Evolutionary conservation across 2,797 vertebrate species (phyloP), one percentile per base, ranked within the genome.

Genomic region (Avahi laniger): DNA sequence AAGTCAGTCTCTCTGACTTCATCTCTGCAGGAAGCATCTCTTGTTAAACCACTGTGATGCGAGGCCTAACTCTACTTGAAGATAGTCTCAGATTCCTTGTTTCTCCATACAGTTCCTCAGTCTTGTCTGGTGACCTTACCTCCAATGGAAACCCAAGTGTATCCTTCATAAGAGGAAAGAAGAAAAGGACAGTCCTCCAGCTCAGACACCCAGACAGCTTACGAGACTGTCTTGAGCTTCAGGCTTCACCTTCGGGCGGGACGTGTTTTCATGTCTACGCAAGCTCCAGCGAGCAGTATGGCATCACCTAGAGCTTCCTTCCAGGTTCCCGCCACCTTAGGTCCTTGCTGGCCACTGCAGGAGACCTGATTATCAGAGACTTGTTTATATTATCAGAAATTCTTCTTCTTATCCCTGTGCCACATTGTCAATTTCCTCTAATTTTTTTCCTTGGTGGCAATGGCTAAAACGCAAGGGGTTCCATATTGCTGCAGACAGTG

Each of bases 191-290:
- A 57, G 6, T 59, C 48, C 35, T 90, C 35, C 46, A 59, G 43
- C 61, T 9, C n/a, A 35, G 41, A 41, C 5, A 67, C 67, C 20
- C 24, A 13, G 38, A 69, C 20, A 67, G 11, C 7, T 70, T 22
- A 12, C 0, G 10, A 30, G 79, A 41, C 73, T 54, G 0, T 24
- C 28, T 82, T 0, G 11, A 50, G 10, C 46, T 8, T 22, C 22
- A 46, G 30, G 46, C 43, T 72, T 30, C 70, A 41, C 22, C 26
- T 81, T 43, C 38, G 69, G 57, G 33, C 26, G 20, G n/a, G 26
- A 69, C n/a, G 15, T 61, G n/a, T 57, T 28, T 30, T 90, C 57
- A 70, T 83, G 30, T 20, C 41, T 15, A 54, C 69, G 11, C 17
- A 26, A 30, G 59, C 28, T 57, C 70, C 22, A 92, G 48, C 50